Percentiles rank a stretch among this genome's conserved stretches.
Conservation (phyloP, 2,888 invertebrate genomes). For the Lepeophtheirus nordmannii region DNA sequence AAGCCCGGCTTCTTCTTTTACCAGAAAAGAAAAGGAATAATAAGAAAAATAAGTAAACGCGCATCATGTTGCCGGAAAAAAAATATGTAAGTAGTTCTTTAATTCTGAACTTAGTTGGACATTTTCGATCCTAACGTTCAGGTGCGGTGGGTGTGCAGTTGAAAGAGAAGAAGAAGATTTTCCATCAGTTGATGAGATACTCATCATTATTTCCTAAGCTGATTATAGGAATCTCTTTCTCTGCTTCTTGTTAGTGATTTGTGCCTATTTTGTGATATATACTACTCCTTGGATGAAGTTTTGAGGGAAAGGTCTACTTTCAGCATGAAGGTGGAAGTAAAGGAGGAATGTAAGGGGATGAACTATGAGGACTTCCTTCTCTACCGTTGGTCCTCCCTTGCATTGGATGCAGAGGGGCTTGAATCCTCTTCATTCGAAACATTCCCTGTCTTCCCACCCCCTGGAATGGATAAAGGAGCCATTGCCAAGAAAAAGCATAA, state of each 20-base stretch:
- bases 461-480: neutral
- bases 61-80: neutral
- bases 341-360: neutral
- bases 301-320: neutral
- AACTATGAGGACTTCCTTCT: conserved; percentile 3
- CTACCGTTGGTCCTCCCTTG: neutral
- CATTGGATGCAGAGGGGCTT: neutral
- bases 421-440: neutral
- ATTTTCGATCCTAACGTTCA: no score
- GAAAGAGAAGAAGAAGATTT: neutral
- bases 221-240: no score
- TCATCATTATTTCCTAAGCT: no score
- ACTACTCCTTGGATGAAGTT: no score
- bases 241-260: no score
- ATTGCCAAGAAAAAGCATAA: neutral
- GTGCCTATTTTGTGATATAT: no score
- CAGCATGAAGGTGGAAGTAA: neutral
- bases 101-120: no score
- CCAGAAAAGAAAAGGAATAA: neutral
- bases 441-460: neutral
- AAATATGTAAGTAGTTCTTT: neutral
- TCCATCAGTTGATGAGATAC: neutral
- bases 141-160: neutral
- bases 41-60: neutral
- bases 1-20: neutral